These are phyloP conservation scores for Enteromius trimaculatus DNA, from an alignment of 2,797 vertebrate species.

Conservation along the genomic window DNA sequence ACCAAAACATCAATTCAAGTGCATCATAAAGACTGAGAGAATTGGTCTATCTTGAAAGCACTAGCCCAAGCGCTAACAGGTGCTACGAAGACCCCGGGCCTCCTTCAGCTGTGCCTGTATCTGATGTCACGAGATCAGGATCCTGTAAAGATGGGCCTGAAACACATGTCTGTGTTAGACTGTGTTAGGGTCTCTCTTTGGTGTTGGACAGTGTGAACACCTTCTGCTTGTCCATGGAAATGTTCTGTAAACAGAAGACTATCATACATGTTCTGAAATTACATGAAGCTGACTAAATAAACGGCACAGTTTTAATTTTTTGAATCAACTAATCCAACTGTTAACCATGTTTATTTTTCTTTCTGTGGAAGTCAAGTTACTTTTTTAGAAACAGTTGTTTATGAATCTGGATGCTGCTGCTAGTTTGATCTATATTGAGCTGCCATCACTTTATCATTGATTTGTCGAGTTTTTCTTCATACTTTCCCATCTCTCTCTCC, in stretches of 20 bases:
- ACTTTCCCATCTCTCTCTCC: neutral
- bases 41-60: no score
- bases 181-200: neutral
- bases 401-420: neutral
- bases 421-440: neutral
- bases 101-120: neutral
- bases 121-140: neutral
- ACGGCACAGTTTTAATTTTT: neutral
- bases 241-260: neutral
- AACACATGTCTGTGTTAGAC: neutral
- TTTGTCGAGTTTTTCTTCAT: constrained; percentile 24
- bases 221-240: neutral
- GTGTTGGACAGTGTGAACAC: neutral
- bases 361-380: neutral
- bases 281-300: neutral
- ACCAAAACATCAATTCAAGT: neutral
- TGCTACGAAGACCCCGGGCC: neutral
- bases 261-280: neutral
- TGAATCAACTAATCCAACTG: neutral
- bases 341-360: neutral
- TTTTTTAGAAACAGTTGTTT: neutral
- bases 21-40: neutral
- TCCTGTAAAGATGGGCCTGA: neutral
- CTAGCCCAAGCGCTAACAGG: neutral
- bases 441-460: neutral